Evolutionary conservation across 2,888 invertebrate genomes (phyloP), one percentile per base, ranked within the genome.

Genomic region (Disparrhopalites patrizii): DNA sequence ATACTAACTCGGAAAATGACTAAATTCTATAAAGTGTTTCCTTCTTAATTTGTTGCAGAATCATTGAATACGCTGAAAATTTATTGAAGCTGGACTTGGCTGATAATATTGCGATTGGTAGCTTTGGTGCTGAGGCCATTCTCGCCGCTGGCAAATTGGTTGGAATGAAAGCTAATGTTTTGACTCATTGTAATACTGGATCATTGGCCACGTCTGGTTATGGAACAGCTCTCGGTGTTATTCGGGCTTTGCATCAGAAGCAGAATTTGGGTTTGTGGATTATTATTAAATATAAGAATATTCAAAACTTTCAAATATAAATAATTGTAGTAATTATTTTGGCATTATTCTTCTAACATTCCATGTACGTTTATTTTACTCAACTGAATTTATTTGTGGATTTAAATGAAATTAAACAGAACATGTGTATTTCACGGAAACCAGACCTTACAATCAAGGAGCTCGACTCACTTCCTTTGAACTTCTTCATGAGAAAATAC

Each of bases 161-260:
- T 54, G 54, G 51, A 5, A 82, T 81, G 54, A 80, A 79, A 62
- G 86, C 92, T 2, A 83, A 86, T 69, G 83, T 99, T 62, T 81
- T 99, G 61, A 99, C 99, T 2, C 97, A 98, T 79, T 99, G 99
- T 80, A 99, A 99, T 80, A 98, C 99, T 1, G 99, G 99, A 1
- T 93, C 96, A 2, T 82, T 99, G 76, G 99, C 99, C 1, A 99
- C 99, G 3, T 93, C 93, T 52, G 96, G 95, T 43, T 93, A 95
- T 81, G 99, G 99, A 23, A 99, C 99, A 18, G 99, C 99, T 13
- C 83, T 99, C 74, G 99, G 98, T 77, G 95, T 99, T 33, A 89
- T 98, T 72, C 85, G 98, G 72, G 86, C 87, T 63, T 82, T 99
- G 63, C 86, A 89, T 77, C 85, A 84, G 70, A 79, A 83, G 70